phyloP scores from a whole-genome alignment of 2,797 vertebrate species.

The Cirrhinus mrigala region DNA sequence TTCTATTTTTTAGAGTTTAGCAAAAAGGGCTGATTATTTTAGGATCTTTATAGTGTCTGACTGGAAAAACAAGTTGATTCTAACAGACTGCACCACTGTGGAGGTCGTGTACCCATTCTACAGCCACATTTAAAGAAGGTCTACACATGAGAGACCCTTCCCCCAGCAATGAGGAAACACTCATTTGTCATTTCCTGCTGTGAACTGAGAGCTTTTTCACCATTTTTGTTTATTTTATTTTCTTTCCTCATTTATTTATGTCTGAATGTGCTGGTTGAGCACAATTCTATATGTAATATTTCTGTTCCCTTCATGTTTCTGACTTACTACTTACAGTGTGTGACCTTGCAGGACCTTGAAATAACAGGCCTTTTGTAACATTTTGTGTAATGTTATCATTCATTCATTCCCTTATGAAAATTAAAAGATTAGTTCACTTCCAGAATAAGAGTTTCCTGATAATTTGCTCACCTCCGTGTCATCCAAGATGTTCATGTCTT shows the following conservation, averaged over 20 bases:
- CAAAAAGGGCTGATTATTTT: background rate
- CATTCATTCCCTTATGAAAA: background rate
- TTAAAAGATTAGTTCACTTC: too few species aligned
- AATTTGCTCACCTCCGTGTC: too few species aligned
- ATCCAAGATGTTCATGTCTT: too few species aligned
- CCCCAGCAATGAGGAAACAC: conserved; percentile 21
- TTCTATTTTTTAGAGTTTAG: background rate
- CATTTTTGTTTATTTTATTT: conserved; percentile 11
- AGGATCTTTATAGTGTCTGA: background rate
- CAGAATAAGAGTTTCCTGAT: too few species aligned
- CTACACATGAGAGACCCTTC: background rate
- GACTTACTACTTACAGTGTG: background rate
- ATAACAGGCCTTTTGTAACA: background rate
- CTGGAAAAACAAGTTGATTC: background rate
- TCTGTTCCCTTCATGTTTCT: background rate
- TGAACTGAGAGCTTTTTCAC: conserved; percentile 25
- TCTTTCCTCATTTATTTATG: background rate
- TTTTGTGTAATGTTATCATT: background rate
- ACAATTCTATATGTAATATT: background rate
- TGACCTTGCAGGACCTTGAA: background rate
- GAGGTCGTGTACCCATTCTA: background rate
- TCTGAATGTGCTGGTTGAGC: background rate
- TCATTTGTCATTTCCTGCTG: conserved; percentile 11
- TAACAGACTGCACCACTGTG: background rate
- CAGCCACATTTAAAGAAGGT: background rate